Conservation (phyloP, 2,888 invertebrate genomes). For the Zygothrica quintamaculata region DNA sequence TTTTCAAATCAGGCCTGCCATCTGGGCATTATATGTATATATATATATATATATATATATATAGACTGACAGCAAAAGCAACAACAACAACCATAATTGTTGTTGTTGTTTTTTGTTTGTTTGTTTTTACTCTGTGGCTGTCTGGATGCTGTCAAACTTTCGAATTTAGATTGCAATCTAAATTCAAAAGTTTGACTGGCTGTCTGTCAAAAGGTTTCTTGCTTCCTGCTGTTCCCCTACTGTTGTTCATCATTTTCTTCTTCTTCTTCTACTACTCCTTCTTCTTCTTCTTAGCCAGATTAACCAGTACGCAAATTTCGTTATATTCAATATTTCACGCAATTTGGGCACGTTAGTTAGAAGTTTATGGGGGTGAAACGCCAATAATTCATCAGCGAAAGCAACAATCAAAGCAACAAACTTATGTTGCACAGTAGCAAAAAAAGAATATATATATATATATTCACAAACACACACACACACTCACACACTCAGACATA, state of each 20-base stretch:
- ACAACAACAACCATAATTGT: not conserved
- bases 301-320: constrained; percentile 34
- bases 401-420: constrained; percentile 25
- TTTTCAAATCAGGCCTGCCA: not conserved
- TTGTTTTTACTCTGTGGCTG: not conserved
- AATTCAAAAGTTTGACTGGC: constrained; percentile 29
- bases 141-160: constrained; percentile 26
- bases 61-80: not conserved
- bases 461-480: too few relatives aligned
- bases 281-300: constrained; percentile 17
- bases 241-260: too few relatives aligned
- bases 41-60: not conserved
- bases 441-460: too few relatives aligned
- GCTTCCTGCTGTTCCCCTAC: not conserved
- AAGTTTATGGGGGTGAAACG: constrained; percentile 25
- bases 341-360: constrained; percentile 31
- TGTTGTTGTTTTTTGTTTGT: not conserved
- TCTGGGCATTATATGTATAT: not conserved
- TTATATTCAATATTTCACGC: constrained; percentile 44
- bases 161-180: constrained; percentile 27
- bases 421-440: constrained; percentile 1
- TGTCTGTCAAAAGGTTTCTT: constrained; percentile 20
- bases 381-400: constrained; percentile 53
- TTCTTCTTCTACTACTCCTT: not conserved
- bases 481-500: too few relatives aligned